Evolutionary conservation across 2,797 vertebrate genomes (phyloP).

Genomic region (Phaenicophaeus curvirostris): DNA sequence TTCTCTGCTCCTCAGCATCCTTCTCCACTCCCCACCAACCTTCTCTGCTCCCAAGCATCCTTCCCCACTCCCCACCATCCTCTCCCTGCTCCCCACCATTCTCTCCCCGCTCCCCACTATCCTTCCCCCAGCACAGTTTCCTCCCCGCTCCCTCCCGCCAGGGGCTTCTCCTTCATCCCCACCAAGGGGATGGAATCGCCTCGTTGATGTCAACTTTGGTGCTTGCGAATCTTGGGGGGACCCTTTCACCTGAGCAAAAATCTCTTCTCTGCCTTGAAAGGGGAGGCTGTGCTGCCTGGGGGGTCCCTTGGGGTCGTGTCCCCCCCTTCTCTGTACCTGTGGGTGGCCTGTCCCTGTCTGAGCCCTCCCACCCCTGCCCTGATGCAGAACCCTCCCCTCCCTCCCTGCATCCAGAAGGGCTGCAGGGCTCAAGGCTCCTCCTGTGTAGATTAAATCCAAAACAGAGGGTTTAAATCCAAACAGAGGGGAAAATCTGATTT

Average conservation of each 20-base stretch:
- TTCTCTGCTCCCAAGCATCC: not conserved
- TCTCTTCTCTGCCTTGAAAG: not conserved
- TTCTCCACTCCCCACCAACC: too few species aligned
- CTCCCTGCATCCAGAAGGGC: rapidly evolving
- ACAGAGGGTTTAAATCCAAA: too few species aligned
- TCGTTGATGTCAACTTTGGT: not conserved
- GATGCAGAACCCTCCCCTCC: too few species aligned
- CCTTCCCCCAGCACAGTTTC: not conserved
- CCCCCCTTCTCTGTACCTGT: rapidly evolving
- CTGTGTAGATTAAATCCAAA: not conserved
- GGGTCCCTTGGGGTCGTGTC: not conserved
- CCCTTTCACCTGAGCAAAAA: not conserved
- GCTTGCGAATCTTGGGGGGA: not conserved
- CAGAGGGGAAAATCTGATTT: not conserved
- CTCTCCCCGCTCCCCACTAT: too few species aligned
- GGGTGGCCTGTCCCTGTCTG: not conserved
- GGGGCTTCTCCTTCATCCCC: not conserved
- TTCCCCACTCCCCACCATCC: too few species aligned
- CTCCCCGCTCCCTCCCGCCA: too few species aligned
- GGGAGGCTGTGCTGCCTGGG: not conserved
- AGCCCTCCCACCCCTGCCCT: not conserved
- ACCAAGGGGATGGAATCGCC: too few species aligned
- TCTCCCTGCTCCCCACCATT: too few species aligned
- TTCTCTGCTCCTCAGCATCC: too few species aligned
- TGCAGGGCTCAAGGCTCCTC: not conserved